A percentile compares a stretch with the other conserved stretches of the same genome.
Evolutionary conservation across 2,888 invertebrate species (phyloP).

Genomic region (Ectropis crepuscularia): DNA sequence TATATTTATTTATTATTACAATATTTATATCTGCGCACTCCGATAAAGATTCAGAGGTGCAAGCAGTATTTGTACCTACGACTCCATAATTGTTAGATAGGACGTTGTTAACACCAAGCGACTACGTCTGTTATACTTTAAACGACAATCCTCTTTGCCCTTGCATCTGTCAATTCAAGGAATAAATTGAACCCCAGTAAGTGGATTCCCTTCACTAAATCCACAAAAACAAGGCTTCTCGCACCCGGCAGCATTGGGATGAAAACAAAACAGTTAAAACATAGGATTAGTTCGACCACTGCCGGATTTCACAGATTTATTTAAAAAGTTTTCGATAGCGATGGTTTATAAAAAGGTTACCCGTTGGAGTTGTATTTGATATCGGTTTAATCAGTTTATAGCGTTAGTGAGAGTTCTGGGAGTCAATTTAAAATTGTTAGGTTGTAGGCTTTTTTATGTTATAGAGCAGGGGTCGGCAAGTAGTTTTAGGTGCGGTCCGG

Average conservation of each 20-base stretch:
- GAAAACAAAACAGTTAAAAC: slow-evolving; percentile 44
- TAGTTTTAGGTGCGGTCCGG: no score
- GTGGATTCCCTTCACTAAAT: slow-evolving; percentile 17
- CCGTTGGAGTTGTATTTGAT: slow-evolving; percentile 10
- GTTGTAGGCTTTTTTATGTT: no score
- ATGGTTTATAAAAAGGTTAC: slow-evolving; percentile 9
- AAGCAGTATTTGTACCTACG: no score
- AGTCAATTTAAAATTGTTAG: no score
- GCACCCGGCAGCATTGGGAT: slow-evolving; percentile 15
- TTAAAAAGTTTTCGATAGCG: slow-evolving; percentile 65
- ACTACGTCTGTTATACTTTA: background rate
- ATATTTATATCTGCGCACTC: no score
- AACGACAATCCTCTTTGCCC: background rate
- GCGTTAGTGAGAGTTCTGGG: background rate
- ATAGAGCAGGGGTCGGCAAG: no score
- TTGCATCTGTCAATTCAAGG: slow-evolving; percentile 2
- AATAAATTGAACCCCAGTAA: slow-evolving; percentile 24
- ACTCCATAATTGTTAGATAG: no score
- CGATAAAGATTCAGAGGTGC: no score
- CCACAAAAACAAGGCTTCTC: slow-evolving; percentile 24
- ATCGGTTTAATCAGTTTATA: slow-evolving; percentile 6
- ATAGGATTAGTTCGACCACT: slow-evolving; percentile 65
- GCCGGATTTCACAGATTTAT: slow-evolving; percentile 69
- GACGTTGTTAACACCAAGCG: background rate
- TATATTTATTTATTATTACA: no score